Base-by-base conservation (phyloP, 1,140 invertebrate genomes). In the Diploscapter pachys region DNA sequence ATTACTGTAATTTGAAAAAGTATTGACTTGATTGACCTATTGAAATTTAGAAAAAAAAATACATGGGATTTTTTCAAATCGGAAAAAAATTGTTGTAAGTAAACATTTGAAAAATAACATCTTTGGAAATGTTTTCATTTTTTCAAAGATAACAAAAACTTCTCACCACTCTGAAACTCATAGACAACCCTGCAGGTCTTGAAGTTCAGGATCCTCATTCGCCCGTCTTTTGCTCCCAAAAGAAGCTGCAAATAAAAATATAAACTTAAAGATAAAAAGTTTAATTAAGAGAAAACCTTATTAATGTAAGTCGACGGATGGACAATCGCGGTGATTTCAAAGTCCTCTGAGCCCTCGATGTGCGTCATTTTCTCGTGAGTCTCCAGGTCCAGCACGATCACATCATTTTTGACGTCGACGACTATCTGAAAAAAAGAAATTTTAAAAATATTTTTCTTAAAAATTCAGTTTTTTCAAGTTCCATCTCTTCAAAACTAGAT, bases 261-360 rank as follows among this genome's bases (percentile, higher is more conserved):
- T 55, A 59, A 59, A 8, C 8, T 50, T 55, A 9, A 69, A 9
- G n/a, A 59, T 69, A 59, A 59, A 5, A 3, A 68, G 54, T 31
- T 31, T 31, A 31, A 31, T 1, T 31, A 31, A 31, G 31, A 31
- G 31, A 31, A 31, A 31, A 76, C 63, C 56, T 76, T 76, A 55
- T 76, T 76, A 13, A 76, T 9, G 63, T 76, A 76, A 6, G 75
- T 76, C 49, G 62, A 5, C 2, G 75, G 75, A 67, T 76, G 75
- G 55, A 53, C 51, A 9, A 76, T 65, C 6, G 70, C 48, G 9
- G 70, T 66, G 51, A 76, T 70, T 50, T 76, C 63, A 49, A 76
- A 76, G 13, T n/a, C n/a, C 0, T 71, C 69, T 5, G 62, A 62
- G 57, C 75, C 69, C 56, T 76, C 75, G 6, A 76, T 4, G 9